phyloP scores from a whole-genome alignment of 2,888 invertebrate genomes.

The Calliscelio sp. region DNA sequence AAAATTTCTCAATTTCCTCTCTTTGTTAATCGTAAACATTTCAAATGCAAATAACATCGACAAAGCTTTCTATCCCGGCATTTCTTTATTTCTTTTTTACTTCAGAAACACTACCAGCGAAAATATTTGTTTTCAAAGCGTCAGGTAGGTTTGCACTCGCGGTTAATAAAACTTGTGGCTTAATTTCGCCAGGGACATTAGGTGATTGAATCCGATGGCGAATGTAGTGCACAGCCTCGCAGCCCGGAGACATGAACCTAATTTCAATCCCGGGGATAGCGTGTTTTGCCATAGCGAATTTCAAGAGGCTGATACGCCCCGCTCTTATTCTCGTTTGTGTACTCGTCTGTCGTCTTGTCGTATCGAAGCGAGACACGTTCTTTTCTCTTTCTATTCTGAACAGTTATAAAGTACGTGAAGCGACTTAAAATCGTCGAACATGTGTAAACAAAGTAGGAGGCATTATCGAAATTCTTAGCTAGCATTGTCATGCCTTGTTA shows the following conservation, averaged over 20 bases:
- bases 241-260: conserved; percentile 59
- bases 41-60: no score
- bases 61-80: no score
- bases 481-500: conserved; percentile 49
- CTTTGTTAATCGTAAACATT: no score
- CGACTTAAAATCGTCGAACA: conserved; percentile 55
- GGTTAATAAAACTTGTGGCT: conserved; percentile 50
- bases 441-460: conserved; percentile 66
- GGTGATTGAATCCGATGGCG: conserved; percentile 80
- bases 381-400: conserved; percentile 60
- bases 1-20: no score
- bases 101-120: neutral
- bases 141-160: conserved; percentile 1
- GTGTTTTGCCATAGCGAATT: conserved; percentile 61
- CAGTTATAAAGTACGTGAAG: conserved; percentile 69
- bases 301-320: conserved; percentile 45
- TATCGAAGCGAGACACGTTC: conserved; percentile 47
- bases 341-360: conserved; percentile 53
- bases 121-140: neutral
- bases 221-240: conserved; percentile 58
- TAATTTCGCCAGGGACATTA: conserved; percentile 48
- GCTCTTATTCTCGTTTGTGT: conserved; percentile 57
- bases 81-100: no score
- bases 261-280: conserved; percentile 62
- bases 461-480: conserved; percentile 58